These are phyloP conservation scores for Yponomeuta evonymella DNA, from an alignment of 2,888 invertebrate species.

Conservation along the genomic window DNA sequence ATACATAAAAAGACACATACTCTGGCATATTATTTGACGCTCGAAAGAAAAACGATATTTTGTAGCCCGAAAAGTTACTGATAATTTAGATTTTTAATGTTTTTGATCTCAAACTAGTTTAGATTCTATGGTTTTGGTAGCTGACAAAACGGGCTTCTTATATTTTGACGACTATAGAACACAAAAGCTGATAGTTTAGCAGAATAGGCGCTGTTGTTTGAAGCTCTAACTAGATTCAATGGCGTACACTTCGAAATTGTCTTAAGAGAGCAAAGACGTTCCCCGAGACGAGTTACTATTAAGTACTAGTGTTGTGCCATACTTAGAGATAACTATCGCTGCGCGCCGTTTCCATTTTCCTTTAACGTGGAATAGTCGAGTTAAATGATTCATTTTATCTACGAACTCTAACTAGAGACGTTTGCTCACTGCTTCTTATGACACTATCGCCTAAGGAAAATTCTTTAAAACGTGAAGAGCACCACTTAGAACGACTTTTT, in stretches of 20 bases:
- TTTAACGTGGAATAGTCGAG: neutral
- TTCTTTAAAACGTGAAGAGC: neutral
- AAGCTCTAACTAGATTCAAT: constrained; percentile 48
- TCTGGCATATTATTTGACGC: too few species aligned
- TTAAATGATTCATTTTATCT: neutral
- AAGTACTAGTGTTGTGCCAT: constrained; percentile 48
- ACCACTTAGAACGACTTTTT: too few species aligned
- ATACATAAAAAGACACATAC: too few species aligned
- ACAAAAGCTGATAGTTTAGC: neutral
- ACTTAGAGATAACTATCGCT: neutral
- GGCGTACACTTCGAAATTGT: constrained; percentile 61
- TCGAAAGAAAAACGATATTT: too few species aligned
- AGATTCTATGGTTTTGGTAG: too few species aligned
- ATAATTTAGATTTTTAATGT: too few species aligned
- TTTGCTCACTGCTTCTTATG: neutral
- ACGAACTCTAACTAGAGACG: neutral
- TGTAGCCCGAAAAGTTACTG: too few species aligned
- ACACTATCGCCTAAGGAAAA: neutral
- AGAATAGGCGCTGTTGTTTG: neutral
- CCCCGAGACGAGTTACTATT: constrained; percentile 57
- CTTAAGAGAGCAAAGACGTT: constrained; percentile 65
- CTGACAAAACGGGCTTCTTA: neutral
- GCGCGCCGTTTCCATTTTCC: neutral
- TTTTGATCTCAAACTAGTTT: too few species aligned
- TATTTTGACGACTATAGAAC: neutral